phyloP scores from a whole-genome alignment of 2,888 invertebrate genomes.

The Parascotia fuliginaria region DNA sequence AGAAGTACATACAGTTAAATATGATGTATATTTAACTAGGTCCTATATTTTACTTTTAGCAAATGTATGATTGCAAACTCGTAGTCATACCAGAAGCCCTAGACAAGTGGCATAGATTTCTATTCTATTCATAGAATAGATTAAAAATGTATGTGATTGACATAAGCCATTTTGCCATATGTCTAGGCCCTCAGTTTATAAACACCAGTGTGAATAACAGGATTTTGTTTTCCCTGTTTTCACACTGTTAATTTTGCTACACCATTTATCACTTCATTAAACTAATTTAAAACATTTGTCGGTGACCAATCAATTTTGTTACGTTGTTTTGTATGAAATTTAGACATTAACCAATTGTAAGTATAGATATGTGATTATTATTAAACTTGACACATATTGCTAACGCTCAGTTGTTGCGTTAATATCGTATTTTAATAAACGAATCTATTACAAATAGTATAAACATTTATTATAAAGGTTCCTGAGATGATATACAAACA shows the following conservation, averaged over 20 bases:
- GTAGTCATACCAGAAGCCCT: no score
- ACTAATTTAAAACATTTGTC: constrained; percentile 18
- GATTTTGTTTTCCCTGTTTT: no score
- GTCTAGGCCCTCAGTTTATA: no score
- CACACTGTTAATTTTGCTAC: no score
- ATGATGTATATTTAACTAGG: not conserved
- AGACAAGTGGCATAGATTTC: no score
- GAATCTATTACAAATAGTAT: constrained; percentile 48
- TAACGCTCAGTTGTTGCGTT: not conserved
- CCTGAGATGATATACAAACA: constrained; percentile 55
- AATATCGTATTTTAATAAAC: not conserved
- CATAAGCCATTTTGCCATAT: no score
- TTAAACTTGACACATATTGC: not conserved
- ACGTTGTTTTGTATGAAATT: constrained; percentile 27
- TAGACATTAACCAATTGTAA: not conserved
- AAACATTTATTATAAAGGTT: constrained; percentile 51
- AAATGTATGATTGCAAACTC: no score
- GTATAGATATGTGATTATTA: not conserved
- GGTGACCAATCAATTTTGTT: constrained; percentile 22
- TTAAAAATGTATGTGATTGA: no score
- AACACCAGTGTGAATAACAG: no score
- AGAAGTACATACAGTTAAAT: constrained; percentile 3
- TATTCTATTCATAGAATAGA: no score
- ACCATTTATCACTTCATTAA: not conserved
- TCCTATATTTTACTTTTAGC: no score